phyloP scores from a whole-genome alignment of 1,140 invertebrate genomes.

The Caligus rogercresseyi region DNA sequence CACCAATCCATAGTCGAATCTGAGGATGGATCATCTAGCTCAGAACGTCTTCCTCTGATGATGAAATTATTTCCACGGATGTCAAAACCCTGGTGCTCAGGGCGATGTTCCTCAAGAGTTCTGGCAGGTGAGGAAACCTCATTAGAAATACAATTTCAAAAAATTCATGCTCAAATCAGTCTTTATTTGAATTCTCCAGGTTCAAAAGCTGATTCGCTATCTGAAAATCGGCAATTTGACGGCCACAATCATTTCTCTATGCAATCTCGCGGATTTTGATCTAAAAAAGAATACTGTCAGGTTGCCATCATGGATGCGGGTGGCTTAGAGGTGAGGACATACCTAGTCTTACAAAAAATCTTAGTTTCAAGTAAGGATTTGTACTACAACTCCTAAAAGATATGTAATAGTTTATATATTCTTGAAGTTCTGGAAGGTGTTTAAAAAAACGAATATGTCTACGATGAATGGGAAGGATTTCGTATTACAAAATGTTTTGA shows the following conservation, averaged over 20 bases:
- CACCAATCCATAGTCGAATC: background rate
- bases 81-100: background rate
- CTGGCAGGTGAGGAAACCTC: constrained; percentile 4
- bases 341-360: no score
- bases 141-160: background rate
- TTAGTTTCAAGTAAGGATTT: no score
- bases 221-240: constrained; percentile 19
- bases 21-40: background rate
- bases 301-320: constrained; percentile 17
- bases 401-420: no score
- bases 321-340: constrained; percentile 4
- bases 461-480: no score
- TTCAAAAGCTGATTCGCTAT: constrained; percentile 17
- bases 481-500: no score
- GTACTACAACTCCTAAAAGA: no score
- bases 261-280: constrained; percentile 18
- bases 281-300: constrained; percentile 14
- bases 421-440: no score
- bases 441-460: no score
- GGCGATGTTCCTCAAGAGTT: constrained; percentile 7
- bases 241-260: constrained; percentile 17
- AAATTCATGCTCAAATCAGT: background rate
- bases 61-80: background rate
- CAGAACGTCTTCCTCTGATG: background rate
- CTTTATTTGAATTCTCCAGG: background rate